Base-by-base conservation (phyloP, 2,113 vertebrate genomes). In the Galbula dea region DNA sequence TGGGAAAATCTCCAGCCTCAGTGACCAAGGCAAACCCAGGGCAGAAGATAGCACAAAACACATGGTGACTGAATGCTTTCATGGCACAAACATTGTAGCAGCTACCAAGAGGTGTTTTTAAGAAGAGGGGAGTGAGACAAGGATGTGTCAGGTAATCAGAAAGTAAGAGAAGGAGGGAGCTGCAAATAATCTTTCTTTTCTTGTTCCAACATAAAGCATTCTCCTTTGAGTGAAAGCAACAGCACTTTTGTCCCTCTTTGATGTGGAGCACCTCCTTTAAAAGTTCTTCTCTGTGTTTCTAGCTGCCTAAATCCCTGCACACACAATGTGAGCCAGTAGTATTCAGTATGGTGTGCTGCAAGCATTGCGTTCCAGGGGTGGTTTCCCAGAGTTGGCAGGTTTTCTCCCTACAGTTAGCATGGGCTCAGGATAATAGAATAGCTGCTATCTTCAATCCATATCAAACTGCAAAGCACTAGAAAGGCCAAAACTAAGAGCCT, bases 311-410 rank as follows among this genome's bases (percentile, higher is more conserved):
- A 76, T 62, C 63, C 32, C 55, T 90, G 34, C 43, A 48, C 23
- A 32, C 3, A 3, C 29, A n/a, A 3, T 49, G 30, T 85, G 71
- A 94, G 43, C 51, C n/a, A 20, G 4, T 45, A 32, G 61, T 59
- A 90, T 49, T 49, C 54, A 43, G 32, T 46, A 29, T 0, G 0
- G 29, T 22, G 49, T 67, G 75, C 89, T 89, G 55, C 54, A 30
- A 84, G 66, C 29, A 2, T 81, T 87, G 48, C 66, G 26, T 84
- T 79, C 48, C 72, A n/a, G 2, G 21, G 36, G 19, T 86, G 83
- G 93, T 90, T 91, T 94, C 86, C 73, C 39, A 48, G 55, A 90
- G 37, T 43, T 95, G 91, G 80, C 94, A 95, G 85, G 43, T 88
- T 91, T 88, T 82, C 83, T 91, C 67, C 77, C 46, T 71, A 5